Evolutionary conservation across 2,113 vertebrate genomes (phyloP).

Genomic region (Zosterops borbonicus): DNA sequence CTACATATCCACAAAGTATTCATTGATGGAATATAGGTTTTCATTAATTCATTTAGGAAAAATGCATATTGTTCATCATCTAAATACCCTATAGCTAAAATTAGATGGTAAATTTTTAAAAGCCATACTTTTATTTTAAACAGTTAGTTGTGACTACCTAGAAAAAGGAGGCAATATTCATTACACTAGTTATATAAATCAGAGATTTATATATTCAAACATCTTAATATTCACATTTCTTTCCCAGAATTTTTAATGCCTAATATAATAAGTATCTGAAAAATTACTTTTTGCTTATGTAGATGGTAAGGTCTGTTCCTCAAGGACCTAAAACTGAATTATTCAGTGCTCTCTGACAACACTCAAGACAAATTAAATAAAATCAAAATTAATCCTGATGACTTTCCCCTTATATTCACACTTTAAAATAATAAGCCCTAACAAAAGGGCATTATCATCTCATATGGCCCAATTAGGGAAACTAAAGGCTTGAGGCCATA

Average conservation of each 20-base stretch:
- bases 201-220: constrained; percentile 1
- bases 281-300: constrained; percentile 41
- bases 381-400: constrained; percentile 30
- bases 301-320: constrained; percentile 50
- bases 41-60: background rate
- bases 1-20: background rate
- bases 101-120: background rate
- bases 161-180: background rate
- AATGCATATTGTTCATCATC: background rate
- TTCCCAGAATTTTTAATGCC: background rate
- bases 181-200: background rate
- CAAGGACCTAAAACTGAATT: constrained; percentile 44
- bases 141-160: background rate
- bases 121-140: background rate
- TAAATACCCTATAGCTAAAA: background rate
- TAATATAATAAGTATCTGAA: constrained; percentile 24
- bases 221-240: constrained; percentile 1
- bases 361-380: constrained; percentile 64
- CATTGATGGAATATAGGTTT: background rate
- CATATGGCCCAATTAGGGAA: constrained; percentile 56
- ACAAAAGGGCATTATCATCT: constrained; percentile 43
- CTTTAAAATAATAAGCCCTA: constrained; percentile 55
- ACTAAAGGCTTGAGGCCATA: background rate
- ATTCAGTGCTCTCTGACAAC: constrained; percentile 50
- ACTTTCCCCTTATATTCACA: constrained; percentile 31